Evolutionary conservation across 2,113 vertebrate species (phyloP).

Genomic region (Micronycteris hirsuta): DNA sequence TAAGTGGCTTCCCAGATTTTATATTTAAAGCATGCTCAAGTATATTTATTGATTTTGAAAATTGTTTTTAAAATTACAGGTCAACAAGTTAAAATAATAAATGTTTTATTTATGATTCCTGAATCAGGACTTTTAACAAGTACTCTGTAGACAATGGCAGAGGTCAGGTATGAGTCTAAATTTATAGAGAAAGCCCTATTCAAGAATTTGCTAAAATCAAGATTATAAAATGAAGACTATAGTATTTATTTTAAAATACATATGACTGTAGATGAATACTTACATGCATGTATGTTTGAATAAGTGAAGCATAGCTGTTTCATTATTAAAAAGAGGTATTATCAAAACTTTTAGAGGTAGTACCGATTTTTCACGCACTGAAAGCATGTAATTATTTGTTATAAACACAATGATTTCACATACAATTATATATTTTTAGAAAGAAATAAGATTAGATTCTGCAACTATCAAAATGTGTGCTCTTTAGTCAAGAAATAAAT

Average conservation of each 20-base stretch:
- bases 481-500: conserved; percentile 71
- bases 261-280: not conserved
- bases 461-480: conserved; percentile 53
- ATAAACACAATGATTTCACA: not conserved
- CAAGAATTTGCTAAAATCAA: not conserved
- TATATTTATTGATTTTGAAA: conserved; percentile 68
- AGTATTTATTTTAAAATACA: not conserved
- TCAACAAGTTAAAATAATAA: conserved; percentile 67
- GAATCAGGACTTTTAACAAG: conserved; percentile 65
- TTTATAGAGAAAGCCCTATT: not conserved
- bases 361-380: not conserved
- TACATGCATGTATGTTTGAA: not conserved
- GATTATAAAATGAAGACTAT: not conserved
- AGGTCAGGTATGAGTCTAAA: conserved; percentile 49
- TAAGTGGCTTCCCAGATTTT: not conserved
- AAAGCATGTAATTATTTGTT: not conserved
- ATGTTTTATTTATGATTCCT: conserved; percentile 62
- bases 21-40: conserved; percentile 38
- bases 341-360: not conserved
- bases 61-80: conserved; percentile 70
- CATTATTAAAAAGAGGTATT: not conserved
- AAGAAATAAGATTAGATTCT: conserved; percentile 26
- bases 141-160: not conserved
- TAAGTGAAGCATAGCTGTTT: not conserved
- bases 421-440: not conserved